Evolutionary conservation across 2,113 vertebrate species (phyloP).

Genomic region (Rhegmatorhina hoffmannsi): DNA sequence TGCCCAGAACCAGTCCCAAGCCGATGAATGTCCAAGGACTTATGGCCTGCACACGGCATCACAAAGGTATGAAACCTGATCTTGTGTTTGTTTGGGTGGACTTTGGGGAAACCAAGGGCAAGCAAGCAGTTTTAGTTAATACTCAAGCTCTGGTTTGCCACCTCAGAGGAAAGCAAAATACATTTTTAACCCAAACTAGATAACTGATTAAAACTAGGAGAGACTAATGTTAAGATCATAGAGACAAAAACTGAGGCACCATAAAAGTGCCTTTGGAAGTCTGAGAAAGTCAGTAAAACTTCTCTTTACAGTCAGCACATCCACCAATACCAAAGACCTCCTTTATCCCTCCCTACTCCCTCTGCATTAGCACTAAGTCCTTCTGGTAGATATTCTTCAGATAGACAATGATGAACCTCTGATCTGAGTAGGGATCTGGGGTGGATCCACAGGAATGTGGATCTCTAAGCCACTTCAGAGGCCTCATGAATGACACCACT

Average conservation of each 20-base stretch:
- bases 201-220: not conserved
- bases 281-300: not conserved
- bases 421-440: not conserved
- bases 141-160: not conserved
- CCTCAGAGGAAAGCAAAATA: not conserved
- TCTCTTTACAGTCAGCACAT: not conserved
- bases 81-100: not conserved
- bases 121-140: not conserved
- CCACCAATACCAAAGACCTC: not conserved
- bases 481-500: not conserved
- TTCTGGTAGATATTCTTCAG: not conserved
- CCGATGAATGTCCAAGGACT: not conserved
- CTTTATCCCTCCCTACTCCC: not conserved
- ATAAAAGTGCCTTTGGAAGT: not conserved
- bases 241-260: not conserved
- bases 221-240: not conserved
- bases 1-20: not conserved
- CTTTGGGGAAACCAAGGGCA: not conserved
- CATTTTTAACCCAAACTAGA: not conserved
- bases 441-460: not conserved
- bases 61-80: not conserved
- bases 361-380: not conserved
- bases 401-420: not conserved
- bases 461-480: not conserved
- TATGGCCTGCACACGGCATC: not conserved